Evolutionary conservation across 2,113 vertebrate genomes (phyloP), one percentile per base, ranked within the genome.

Genomic region (Apeltes quadracus): DNA sequence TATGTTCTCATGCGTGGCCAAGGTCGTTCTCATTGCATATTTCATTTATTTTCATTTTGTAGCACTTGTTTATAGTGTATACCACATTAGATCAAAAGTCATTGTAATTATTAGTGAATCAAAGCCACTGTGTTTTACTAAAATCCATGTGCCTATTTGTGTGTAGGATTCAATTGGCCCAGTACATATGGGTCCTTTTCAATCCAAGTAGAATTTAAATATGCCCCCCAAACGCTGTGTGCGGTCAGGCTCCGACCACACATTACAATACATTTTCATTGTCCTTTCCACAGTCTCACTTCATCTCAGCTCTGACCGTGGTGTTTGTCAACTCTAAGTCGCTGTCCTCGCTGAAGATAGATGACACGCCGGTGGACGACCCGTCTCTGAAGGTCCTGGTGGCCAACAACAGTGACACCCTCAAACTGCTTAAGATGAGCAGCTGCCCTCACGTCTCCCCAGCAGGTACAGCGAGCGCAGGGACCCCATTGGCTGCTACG

Each of bases 301-400:
- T 94, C 83, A 97, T 98, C 92, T 98, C 97, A 27, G 97, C 97
- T 25, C 91, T 99, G 91, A 99, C 97, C 0, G 97, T 99, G 87
- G 96, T 99, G 79, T 99, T 99, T 51, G 97, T 99, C 88, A 99
- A 99, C 93, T 99, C 97, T 83, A 99, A 99, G 79, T 99, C 97
- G 2, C 89, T 99, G 70, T 98, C 96, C 8, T 99, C 97, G 0
- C 94, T 99, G 72, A 98, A 98, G 93, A 98, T 98, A 48, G 96
- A 98, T 2, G 97, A 98, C 84, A 99, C 96, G 16, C 97, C 97
- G 2, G 96, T 98, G 29, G 97, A 98, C 38, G 97, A 98, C 73
- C 97, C 97, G 0, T 98, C 97, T 27, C 95, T 98, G 54, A 98
- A 98, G 89, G 97, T 98, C 32, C 90, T 98, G 27, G 97, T 99